These are phyloP conservation scores for Carduelis carduelis DNA, from an alignment of 2,797 vertebrate species.

Conservation along the genomic window DNA sequence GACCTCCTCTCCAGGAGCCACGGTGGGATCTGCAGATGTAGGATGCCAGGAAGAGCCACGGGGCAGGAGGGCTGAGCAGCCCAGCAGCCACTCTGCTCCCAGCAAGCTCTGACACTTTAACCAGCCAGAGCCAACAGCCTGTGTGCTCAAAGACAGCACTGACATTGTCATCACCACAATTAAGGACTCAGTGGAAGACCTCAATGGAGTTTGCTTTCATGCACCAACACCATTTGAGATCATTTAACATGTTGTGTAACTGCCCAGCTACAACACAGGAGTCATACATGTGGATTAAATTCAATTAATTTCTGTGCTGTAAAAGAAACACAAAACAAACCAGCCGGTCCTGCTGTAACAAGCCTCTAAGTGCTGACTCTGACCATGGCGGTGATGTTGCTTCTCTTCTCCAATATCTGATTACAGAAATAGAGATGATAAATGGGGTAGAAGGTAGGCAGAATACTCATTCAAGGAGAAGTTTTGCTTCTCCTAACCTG, in stretches of 20 bases:
- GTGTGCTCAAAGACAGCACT: neutral
- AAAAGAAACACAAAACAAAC: neutral
- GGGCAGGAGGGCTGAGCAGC: neutral
- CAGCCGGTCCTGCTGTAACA: neutral
- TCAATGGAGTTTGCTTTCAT: neutral
- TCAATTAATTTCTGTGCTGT: neutral
- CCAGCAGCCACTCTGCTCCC: neutral
- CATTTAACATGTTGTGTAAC: neutral
- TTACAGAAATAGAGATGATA: neutral
- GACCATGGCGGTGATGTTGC: neutral
- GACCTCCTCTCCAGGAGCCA: neutral
- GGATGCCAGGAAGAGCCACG: neutral
- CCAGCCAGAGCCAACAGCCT: neutral
- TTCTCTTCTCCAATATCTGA: neutral
- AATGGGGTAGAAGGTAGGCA: neutral
- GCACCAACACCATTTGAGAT: neutral
- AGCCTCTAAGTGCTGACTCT: neutral
- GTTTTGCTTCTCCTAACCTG: neutral
- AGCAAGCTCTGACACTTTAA: neutral
- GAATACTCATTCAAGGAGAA: neutral
- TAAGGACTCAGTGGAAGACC: neutral
- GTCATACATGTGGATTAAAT: neutral
- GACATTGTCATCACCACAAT: neutral
- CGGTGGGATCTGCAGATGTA: fast-evolving
- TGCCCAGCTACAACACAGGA: neutral